Evolutionary conservation across 2,797 vertebrate genomes (phyloP), one percentile per base, ranked within the genome.

Genomic region (Acrossocheilus wenchowensis): DNA sequence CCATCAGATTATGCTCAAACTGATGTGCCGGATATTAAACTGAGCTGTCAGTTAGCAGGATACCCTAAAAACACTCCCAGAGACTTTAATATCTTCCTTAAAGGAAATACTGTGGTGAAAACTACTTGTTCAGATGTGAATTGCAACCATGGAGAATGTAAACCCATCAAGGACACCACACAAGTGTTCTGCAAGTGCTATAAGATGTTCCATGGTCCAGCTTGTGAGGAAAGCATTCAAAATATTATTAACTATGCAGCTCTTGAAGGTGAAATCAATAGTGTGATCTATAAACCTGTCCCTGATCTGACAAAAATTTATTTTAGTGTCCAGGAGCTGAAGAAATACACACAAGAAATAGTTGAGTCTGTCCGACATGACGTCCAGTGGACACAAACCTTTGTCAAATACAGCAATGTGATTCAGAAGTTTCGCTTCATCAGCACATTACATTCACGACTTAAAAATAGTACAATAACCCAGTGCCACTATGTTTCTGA

Each of bases 171-270:
- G 19, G 36, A 71, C 68, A 71, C 68, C 68, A 43, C 68, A 71
- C 68, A 41, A 41, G 68, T 19, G 19, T 71, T 71, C 68, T 71
- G 68, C 19, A 71, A 71, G 68, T 71, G 68, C 68, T 19, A 72
- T 43, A 72, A 43, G 36, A 72, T 72, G 39, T 72, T 12, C 39
- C 34, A 4, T 17, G 30, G 68, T 21, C 34, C 68, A 41, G 34
- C 36, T 1, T 69, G 68, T 41, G 19, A 54, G 52, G 52, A 54
- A 54, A 54, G 52, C 52, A 54, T 54, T 54, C 19, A 54, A 19
- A 54, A 8, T 54, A 11, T n/a, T n/a, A 10, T n/a, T 2, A 10
- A 60, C 23, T 60, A 60, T 60, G 8, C 57, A n/a, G 9, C 23
- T 60, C 9, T 60, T 10, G 57, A 60, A 60, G 9, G 23, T 60